Evolutionary conservation across 2,113 vertebrate species (phyloP), one percentile per base, ranked within the genome.

Genomic region (Sterrhoptilus dennistouni): DNA sequence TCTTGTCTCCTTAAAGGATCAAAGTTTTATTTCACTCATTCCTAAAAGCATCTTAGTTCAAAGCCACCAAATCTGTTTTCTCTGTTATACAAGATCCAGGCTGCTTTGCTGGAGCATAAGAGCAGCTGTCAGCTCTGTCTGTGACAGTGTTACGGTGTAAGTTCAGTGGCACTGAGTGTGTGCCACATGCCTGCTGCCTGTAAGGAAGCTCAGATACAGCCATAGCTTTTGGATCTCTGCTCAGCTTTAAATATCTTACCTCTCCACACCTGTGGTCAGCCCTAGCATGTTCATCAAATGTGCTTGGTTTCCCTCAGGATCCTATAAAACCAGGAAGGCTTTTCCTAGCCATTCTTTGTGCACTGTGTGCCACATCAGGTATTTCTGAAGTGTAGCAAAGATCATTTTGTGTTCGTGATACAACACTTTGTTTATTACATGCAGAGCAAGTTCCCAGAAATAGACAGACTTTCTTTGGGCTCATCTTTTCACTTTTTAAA

Each of bases 1-100:
- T 59, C 75, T 93, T 44, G 20, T 63, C 65, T 95, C 53, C 69
- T 85, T 85, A 68, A 81, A 82, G 44, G 82, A 95, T 70, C 20
- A 38, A 66, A 78, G 65, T n/a, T 92, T 88, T 79, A 71, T 88
- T 85, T 85, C 44, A 76, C 24, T 93, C 66, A 56, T 60, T 93
- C 60, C 64, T 57, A 38, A 89, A 94, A 77, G 45, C 77, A 89
- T 72, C 74, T 92, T 83, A 90, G 49, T 23, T 68, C 38, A 71
- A 96, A 87, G 42, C 29, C 70, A 75, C 33, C 53, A 82, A 79
- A 88, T 68, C 66, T 72, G 29, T 79, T 83, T 75, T 35, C 18
- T 54, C 35, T 52, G 44, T 90, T 60, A 64, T 5, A 80, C 71
- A 86, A 93, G 71, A 86, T 31, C 29, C 27, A 11, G 53, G 47